Conservation (phyloP, 2,888 invertebrate species). For the Papilio gigon region DNA sequence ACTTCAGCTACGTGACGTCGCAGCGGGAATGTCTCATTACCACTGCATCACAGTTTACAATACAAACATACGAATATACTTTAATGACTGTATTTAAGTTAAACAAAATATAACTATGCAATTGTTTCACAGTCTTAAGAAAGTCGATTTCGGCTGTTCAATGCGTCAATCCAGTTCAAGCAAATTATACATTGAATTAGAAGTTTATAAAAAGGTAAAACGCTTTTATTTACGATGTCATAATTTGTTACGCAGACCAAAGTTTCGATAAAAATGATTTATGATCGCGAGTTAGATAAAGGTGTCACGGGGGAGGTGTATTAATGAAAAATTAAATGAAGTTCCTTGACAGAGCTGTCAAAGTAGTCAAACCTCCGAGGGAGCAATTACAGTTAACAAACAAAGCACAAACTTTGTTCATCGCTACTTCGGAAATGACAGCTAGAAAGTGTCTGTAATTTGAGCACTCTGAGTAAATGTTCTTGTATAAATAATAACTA, state of each 20-base stretch:
- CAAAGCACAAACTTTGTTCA: constrained; percentile 8
- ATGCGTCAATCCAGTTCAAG: no score
- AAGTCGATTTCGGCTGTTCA: no score
- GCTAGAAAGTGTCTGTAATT: not conserved
- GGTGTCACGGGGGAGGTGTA: constrained; percentile 25
- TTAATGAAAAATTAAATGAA: constrained; percentile 29
- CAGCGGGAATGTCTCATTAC: not conserved
- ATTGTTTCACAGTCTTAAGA: no score
- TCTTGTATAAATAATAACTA: not conserved
- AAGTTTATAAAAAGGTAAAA: no score
- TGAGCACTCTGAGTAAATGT: not conserved
- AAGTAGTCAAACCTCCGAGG: constrained; percentile 13
- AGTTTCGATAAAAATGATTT: constrained; percentile 23
- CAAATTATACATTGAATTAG: no score
- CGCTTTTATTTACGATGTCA: not conserved
- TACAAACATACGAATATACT: not conserved
- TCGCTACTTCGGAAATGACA: constrained; percentile 18
- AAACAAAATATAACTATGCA: no score
- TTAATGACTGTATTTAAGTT: no score
- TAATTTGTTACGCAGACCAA: constrained; percentile 3
- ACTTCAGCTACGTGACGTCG: constrained; percentile 7
- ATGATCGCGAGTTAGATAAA: constrained; percentile 8
- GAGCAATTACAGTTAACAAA: constrained; percentile 23
- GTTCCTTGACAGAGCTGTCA: constrained; percentile 10
- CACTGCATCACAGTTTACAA: not conserved